These are phyloP conservation scores for Notocelia uddmanniana DNA, from an alignment of 2,888 invertebrate genomes.

Conservation along the genomic window DNA sequence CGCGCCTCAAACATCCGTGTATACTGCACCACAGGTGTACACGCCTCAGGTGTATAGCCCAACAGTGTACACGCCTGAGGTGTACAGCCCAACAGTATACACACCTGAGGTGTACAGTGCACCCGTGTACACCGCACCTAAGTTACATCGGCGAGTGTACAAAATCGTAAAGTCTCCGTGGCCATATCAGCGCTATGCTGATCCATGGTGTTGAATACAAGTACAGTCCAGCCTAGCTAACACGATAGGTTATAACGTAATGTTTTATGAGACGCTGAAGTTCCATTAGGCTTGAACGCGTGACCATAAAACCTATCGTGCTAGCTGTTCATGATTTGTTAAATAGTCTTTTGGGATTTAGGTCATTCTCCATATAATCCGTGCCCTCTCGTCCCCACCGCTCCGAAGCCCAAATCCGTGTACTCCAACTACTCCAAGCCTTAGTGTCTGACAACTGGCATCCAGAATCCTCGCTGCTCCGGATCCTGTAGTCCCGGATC, in stretches of 20 bases:
- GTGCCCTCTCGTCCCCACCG: neutral
- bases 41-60: slow-evolving; percentile 7
- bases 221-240: neutral
- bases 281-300: no score
- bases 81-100: neutral
- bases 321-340: no score
- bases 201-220: slow-evolving; percentile 21
- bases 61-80: slow-evolving; percentile 8
- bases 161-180: slow-evolving; percentile 13
- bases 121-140: slow-evolving; percentile 10
- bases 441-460: no score
- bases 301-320: no score
- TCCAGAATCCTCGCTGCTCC: no score
- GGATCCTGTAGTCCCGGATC: no score
- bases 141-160: neutral
- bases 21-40: slow-evolving; percentile 5
- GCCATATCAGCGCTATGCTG: slow-evolving; percentile 28
- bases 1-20: neutral
- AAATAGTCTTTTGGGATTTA: neutral
- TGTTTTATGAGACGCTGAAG: no score
- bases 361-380: neutral
- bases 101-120: slow-evolving; percentile 9
- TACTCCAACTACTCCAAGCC: no score
- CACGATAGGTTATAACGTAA: no score
- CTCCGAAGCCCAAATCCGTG: neutral